Conservation (phyloP, 2,113 vertebrate species). For the Canis aureus region DNA sequence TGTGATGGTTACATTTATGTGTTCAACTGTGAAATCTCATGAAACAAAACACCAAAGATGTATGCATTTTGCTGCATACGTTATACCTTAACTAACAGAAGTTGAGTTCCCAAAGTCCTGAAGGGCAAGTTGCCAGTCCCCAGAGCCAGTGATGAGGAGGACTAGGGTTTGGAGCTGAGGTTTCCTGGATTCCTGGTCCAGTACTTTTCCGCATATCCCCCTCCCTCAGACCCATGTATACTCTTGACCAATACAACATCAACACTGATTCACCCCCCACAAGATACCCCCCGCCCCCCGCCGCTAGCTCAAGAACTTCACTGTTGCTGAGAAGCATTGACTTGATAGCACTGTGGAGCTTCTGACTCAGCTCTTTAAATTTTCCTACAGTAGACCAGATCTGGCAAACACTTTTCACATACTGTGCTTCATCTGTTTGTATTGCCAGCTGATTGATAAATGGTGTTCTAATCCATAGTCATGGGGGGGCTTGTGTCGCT, state of each 20-base stretch:
- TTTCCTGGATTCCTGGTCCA: background rate
- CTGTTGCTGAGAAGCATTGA: background rate
- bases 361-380: background rate
- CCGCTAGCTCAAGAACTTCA: background rate
- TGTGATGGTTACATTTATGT: background rate
- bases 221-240: background rate
- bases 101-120: background rate
- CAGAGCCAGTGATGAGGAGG: background rate
- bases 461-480: background rate
- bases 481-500: background rate
- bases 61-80: background rate
- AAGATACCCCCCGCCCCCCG: no score
- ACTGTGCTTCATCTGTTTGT: background rate
- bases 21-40: background rate
- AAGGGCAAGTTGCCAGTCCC: background rate
- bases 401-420: background rate
- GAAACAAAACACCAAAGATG: background rate
- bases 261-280: background rate
- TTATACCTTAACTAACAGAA: background rate
- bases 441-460: background rate
- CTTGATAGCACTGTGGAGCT: background rate
- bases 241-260: background rate
- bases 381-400: background rate
- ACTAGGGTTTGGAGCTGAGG: background rate
- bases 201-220: rapidly evolving